Base-by-base conservation (phyloP, 2,888 invertebrate species). In the Acleris sparsana region DNA sequence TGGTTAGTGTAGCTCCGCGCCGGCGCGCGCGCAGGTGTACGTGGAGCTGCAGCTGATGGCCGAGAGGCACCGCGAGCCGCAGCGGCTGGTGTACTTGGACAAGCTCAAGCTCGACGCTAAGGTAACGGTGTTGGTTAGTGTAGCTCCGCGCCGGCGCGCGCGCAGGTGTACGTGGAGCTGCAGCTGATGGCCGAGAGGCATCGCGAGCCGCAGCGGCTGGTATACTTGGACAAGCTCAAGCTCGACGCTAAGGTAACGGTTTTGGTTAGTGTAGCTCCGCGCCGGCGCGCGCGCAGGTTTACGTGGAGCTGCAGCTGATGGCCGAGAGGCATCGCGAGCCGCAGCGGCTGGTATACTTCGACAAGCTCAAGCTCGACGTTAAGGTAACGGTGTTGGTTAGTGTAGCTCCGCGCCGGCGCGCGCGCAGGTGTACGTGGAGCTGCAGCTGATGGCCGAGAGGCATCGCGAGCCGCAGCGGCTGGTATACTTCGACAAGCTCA, bases 1-100 rank as follows among this genome's bases (percentile, higher is more conserved):
- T 29, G 29, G 33, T 5, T 0, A 33, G 33, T 9, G 5, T 2
- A 20, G 20, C 1, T 20, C 79, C 39, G 82, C 79, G 43, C 59
- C 70, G 2, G 85, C 88, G 39, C 82, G 94, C 53, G 94, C 94
- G 6, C 94, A 94, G 68, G 88, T 95, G 70, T 93, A 94, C 71
- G 94, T 95, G 60, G 95, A 95, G 77, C 89, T 95, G 66, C 93
- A 94, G 76, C 87, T 96, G 70, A 87, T 93, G 57, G 94, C 94
- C 9, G 93, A 93, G 1, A 18, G 44, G 20, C n/a, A 17, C 6
- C 39, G 33, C 16, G 48, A 60, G 5, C 51, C 16, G 75, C 89
- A 88, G 55, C 94, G 95, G 70, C 69, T 90, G 51, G 58, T 86
- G 11, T 82, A 82, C 84, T 93, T 80, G 86, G 93, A 83, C 66